Conservation (phyloP, 2,888 invertebrate genomes). For the Microdon myrmicae region DNA sequence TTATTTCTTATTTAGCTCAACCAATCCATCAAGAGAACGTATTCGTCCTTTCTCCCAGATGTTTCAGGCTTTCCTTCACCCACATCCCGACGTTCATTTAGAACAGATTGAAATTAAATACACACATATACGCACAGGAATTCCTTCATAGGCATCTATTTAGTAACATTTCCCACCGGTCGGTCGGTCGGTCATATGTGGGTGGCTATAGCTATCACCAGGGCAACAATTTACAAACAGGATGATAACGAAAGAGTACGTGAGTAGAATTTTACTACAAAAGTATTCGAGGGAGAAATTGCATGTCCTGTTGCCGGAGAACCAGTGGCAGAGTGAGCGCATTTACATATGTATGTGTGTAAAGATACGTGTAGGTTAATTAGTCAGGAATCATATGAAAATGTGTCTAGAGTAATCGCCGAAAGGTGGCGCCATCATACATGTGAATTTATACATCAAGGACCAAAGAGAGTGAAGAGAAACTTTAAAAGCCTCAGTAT, state of each 20-base stretch:
- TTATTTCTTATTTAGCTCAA: constrained; percentile 11
- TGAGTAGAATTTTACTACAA: constrained; percentile 41
- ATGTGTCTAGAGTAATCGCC: too few relatives aligned
- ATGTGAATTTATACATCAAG: too few relatives aligned
- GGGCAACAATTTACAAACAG: constrained; percentile 48
- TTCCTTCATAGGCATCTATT: constrained; percentile 22
- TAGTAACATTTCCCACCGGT: constrained; percentile 40
- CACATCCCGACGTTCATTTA: too few relatives aligned
- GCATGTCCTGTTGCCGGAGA: constrained; percentile 1
- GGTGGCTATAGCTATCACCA: constrained; percentile 33
- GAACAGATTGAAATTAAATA: constrained; percentile 9
- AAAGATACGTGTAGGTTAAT: too few relatives aligned
- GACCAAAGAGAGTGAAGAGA: constrained; percentile 34
- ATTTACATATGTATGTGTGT: too few relatives aligned
- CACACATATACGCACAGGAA: constrained; percentile 2
- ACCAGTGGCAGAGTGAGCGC: constrained; percentile 32
- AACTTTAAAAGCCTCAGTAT: constrained; percentile 54
- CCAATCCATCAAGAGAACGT: constrained; percentile 10
- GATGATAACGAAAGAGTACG: constrained; percentile 31
- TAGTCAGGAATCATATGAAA: too few relatives aligned
- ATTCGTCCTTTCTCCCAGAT: constrained; percentile 13
- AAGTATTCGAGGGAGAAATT: constrained; percentile 9
- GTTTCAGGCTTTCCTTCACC: constrained; percentile 4
- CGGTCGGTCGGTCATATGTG: constrained; percentile 32
- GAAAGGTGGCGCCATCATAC: too few relatives aligned